phyloP scores from a whole-genome alignment of 1,140 invertebrate genomes.

The Drosophila bipectinata region DNA sequence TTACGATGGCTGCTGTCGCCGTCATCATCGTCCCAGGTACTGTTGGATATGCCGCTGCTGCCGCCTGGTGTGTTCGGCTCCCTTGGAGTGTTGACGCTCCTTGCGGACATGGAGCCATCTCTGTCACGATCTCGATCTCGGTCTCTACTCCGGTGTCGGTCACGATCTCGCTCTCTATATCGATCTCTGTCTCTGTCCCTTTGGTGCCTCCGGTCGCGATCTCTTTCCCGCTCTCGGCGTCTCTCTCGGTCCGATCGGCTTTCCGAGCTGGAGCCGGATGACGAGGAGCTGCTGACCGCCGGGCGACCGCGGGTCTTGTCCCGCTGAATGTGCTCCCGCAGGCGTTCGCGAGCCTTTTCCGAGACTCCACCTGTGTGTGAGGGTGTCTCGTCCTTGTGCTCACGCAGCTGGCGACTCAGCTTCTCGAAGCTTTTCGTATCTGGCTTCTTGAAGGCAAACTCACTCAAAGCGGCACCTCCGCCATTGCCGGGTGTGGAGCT shows the following conservation, averaged over 20 bases:
- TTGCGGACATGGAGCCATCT: slow-evolving; percentile 83
- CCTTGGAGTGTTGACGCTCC: slow-evolving; percentile 88
- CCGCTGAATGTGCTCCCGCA: slow-evolving; percentile 87
- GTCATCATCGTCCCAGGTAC: slow-evolving; percentile 90
- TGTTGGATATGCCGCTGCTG: slow-evolving; percentile 69
- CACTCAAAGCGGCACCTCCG: slow-evolving; percentile 42
- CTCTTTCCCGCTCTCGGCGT: slow-evolving; percentile 32
- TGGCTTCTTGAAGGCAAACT: slow-evolving; percentile 75
- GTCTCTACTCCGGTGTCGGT: slow-evolving; percentile 17
- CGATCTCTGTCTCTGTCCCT: slow-evolving; percentile 37
- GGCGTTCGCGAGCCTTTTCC: slow-evolving; percentile 89
- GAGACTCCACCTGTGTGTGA: slow-evolving; percentile 96
- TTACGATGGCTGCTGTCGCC: slow-evolving; percentile 90
- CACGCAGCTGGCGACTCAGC: slow-evolving; percentile 89
- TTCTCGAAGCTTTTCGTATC: slow-evolving; percentile 83
- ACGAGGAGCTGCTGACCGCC: slow-evolving; percentile 44
- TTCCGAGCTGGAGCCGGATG: slow-evolving; percentile 60
- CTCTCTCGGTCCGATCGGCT: slow-evolving; percentile 55
- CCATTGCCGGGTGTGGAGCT: slow-evolving; percentile 16
- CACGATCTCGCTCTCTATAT: slow-evolving; percentile 23
- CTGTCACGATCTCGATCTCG: slow-evolving; percentile 65
- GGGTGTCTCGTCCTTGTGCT: slow-evolving; percentile 93
- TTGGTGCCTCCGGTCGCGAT: slow-evolving; percentile 49
- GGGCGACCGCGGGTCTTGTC: slow-evolving; percentile 78
- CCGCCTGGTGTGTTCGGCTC: slow-evolving; percentile 91